These are phyloP conservation scores for Tigriopus japonicus DNA, from an alignment of 1,140 invertebrate species.

Conservation along the genomic window DNA sequence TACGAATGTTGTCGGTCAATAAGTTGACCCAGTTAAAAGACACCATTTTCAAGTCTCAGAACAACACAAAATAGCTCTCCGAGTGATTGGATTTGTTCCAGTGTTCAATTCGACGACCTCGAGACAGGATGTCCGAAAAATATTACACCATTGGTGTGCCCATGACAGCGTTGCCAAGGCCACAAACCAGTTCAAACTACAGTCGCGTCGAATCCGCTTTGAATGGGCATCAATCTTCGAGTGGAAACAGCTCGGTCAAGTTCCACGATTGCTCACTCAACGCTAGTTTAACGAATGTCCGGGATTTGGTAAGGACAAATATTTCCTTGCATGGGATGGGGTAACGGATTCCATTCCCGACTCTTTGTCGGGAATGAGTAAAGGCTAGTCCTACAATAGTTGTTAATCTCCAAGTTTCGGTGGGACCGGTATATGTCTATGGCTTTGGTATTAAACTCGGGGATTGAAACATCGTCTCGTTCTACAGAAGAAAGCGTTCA, in stretches of 20 bases:
- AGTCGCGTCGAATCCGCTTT: background rate
- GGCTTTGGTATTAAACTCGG: background rate
- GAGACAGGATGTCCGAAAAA: conserved; percentile 9
- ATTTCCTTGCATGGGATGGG: too few relatives aligned
- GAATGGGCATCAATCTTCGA: background rate
- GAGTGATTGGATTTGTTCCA: too few relatives aligned
- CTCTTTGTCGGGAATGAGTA: too few relatives aligned
- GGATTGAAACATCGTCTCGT: too few relatives aligned
- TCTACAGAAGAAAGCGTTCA: too few relatives aligned
- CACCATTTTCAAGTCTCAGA: too few relatives aligned
- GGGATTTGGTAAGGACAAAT: conserved; percentile 8
- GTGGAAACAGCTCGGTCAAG: background rate
- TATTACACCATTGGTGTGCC: conserved; percentile 9
- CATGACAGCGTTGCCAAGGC: conserved; percentile 11
- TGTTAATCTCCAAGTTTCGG: background rate
- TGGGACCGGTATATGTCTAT: background rate
- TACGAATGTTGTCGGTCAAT: too few relatives aligned
- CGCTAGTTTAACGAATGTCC: background rate
- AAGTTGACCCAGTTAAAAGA: too few relatives aligned
- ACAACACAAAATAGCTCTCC: too few relatives aligned
- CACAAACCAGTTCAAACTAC: conserved; percentile 3
- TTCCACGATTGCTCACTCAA: conserved; percentile 8
- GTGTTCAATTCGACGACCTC: too few relatives aligned
- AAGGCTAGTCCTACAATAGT: background rate
- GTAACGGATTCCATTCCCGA: background rate